Conservation (phyloP, 2,888 invertebrate species). For the Pseudococcus jackbeardsleyi region DNA sequence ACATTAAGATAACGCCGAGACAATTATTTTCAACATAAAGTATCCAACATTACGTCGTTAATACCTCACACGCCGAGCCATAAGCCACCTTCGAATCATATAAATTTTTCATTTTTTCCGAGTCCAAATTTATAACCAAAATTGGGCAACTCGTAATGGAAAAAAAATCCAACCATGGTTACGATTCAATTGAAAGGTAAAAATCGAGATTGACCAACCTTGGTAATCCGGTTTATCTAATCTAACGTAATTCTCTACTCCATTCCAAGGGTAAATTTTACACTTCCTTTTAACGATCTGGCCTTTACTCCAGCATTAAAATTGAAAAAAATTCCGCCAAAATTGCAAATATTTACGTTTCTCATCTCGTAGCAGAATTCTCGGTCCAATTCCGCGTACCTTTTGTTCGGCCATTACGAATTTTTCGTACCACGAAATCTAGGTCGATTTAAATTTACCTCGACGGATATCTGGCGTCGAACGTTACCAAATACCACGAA, state of each 20-base stretch:
- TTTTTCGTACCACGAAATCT: not conserved
- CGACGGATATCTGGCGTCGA: not conserved
- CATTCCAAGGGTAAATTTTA: not conserved
- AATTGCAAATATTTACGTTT: not conserved
- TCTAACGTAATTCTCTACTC: not conserved
- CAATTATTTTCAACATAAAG: slow-evolving; percentile 29
- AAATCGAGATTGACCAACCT: not conserved
- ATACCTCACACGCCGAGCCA: not conserved
- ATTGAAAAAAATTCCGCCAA: not conserved
- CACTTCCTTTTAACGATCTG: not conserved
- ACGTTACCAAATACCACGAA: not conserved
- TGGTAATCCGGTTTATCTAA: not conserved
- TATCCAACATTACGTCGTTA: not conserved
- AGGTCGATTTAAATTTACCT: slow-evolving; percentile 23
- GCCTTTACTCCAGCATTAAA: not conserved
- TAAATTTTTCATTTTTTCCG: not conserved
- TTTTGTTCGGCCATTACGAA: not conserved
- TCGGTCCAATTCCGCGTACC: slow-evolving; percentile 9
- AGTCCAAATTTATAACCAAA: not conserved
- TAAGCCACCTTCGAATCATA: not conserved
- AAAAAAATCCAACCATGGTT: not conserved
- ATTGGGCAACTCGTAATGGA: not conserved
- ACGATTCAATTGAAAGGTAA: not conserved
- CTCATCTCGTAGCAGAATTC: not conserved
- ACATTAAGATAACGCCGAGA: slow-evolving; percentile 31